These are phyloP conservation scores for Teleiodes luculella DNA, from an alignment of 2,888 invertebrate species.

Conservation along the genomic window DNA sequence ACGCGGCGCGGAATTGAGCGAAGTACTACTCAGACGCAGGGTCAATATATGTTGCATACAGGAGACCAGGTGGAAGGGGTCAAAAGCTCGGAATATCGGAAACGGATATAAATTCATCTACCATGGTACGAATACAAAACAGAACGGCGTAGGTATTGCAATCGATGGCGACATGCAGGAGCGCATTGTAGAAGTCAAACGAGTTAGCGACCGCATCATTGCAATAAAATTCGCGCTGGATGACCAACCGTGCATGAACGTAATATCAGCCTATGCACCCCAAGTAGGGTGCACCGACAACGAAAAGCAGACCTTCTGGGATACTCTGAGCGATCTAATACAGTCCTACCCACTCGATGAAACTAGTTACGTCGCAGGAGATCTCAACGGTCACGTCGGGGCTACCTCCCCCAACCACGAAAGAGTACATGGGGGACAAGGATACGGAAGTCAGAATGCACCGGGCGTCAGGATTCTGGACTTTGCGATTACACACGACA, in stretches of 20 bases:
- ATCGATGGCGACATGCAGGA: background rate
- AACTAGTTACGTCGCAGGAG: conserved; percentile 9
- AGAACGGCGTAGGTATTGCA: conserved; percentile 1
- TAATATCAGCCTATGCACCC: conserved; percentile 22
- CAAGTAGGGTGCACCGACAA: conserved; percentile 13
- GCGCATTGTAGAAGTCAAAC: background rate
- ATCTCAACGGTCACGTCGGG: conserved; percentile 20
- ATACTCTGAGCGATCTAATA: conserved; percentile 17
- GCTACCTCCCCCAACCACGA: background rate
- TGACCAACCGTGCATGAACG: conserved; percentile 12
- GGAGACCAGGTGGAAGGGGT: conserved; percentile 24
- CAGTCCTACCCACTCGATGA: background rate
- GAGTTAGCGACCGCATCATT: background rate
- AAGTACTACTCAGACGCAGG: conserved; percentile 7
- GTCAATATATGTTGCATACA: conserved; percentile 24
- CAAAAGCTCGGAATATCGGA: conserved; percentile 22
- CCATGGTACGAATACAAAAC: background rate
- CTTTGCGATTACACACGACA: background rate
- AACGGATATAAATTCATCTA: conserved; percentile 14
- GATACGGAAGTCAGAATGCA: background rate
- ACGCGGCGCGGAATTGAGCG: conserved; percentile 12
- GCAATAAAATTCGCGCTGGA: conserved; percentile 1
- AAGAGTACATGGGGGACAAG: background rate
- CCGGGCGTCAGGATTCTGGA: background rate
- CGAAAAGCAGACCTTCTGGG: conserved; percentile 23